Percentiles rank a stretch among this genome's conserved stretches.
phyloP scores from a whole-genome alignment of 2,888 invertebrate species.

The Theodoxus fluviatilis region DNA sequence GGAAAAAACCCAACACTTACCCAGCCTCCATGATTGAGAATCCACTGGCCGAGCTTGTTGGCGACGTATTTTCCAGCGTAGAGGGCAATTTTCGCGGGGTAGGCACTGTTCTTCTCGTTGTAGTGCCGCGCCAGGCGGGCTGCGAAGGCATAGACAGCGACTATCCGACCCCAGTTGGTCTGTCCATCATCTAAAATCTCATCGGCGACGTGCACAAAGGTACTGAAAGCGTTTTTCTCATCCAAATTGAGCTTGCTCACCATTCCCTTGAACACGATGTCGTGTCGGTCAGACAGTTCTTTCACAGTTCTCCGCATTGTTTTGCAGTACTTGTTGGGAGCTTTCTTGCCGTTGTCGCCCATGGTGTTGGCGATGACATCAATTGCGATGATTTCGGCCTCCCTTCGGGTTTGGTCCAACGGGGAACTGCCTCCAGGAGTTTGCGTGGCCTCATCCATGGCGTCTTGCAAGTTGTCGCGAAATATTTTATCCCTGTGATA shows the following conservation, averaged over 20 bases:
- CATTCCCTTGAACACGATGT: conserved; percentile 58
- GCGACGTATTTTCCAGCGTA: conserved; percentile 60
- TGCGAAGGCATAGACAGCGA: conserved; percentile 62
- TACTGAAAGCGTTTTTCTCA: conserved; percentile 48
- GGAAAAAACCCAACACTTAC: too few relatives aligned
- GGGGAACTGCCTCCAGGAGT: conserved; percentile 44
- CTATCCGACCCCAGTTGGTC: conserved; percentile 63
- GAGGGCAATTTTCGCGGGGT: conserved; percentile 48
- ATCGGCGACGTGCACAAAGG: conserved; percentile 58
- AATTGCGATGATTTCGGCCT: conserved; percentile 50
- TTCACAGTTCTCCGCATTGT: conserved; percentile 60
- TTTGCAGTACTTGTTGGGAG: conserved; percentile 53
- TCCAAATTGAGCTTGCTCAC: conserved; percentile 54
- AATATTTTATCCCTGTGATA: too few relatives aligned
- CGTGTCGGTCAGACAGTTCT: conserved; percentile 57
- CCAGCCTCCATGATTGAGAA: conserved; percentile 61
- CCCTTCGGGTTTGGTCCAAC: conserved; percentile 48
- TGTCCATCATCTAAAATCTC: conserved; percentile 62
- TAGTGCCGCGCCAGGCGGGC: conserved; percentile 51
- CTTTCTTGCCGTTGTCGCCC: conserved; percentile 41
- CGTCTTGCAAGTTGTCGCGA: too few relatives aligned
- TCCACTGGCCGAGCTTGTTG: conserved; percentile 58
- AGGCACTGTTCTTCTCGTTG: conserved; percentile 19
- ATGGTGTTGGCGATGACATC: conserved; percentile 50
- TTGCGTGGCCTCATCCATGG: conserved; percentile 47